These are phyloP conservation scores for Lepidurus couesii DNA, from an alignment of 1,140 invertebrate species.

Conservation along the genomic window DNA sequence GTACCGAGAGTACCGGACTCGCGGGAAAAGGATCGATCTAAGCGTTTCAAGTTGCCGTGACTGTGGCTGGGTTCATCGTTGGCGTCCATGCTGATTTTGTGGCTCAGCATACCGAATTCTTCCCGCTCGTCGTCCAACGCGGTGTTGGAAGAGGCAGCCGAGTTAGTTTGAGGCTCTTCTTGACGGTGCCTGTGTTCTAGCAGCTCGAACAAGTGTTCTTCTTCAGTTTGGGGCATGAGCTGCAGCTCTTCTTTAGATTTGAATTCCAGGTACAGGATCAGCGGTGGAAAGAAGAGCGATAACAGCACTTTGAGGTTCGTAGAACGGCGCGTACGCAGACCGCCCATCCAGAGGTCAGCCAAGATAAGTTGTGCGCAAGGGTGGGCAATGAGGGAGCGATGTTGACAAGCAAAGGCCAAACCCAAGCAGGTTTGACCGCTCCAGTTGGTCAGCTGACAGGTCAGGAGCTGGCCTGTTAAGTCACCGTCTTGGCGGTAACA, in stretches of 20 bases:
- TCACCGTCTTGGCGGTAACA: constrained; percentile 94
- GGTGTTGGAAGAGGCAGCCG: background rate
- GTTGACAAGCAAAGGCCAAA: constrained; percentile 88
- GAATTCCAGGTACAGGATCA: constrained; percentile 85
- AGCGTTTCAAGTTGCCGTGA: background rate
- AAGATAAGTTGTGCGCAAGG: constrained; percentile 95
- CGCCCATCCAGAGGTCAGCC: constrained; percentile 98
- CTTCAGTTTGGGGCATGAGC: constrained; percentile 92
- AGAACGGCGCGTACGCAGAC: constrained; percentile 86
- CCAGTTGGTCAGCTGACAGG: constrained; percentile 94
- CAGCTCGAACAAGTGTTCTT: constrained; percentile 66
- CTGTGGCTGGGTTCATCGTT: constrained; percentile 11
- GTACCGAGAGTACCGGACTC: background rate
- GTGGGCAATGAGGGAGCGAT: constrained; percentile 85
- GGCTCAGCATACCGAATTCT: background rate
- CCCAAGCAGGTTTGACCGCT: constrained; percentile 94
- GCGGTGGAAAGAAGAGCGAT: constrained; percentile 78
- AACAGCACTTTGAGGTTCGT: constrained; percentile 90
- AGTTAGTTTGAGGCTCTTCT: background rate
- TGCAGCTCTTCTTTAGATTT: constrained; percentile 93
- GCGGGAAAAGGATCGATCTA: constrained; percentile 5
- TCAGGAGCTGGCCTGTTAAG: constrained; percentile 86
- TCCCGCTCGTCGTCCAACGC: background rate
- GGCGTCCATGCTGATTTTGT: background rate
- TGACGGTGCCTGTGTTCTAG: constrained; percentile 2